Percentiles rank a stretch among this genome's conserved stretches.
Evolutionary conservation across 2,113 vertebrate genomes (phyloP).

Genomic region (Isichthys henryi): DNA sequence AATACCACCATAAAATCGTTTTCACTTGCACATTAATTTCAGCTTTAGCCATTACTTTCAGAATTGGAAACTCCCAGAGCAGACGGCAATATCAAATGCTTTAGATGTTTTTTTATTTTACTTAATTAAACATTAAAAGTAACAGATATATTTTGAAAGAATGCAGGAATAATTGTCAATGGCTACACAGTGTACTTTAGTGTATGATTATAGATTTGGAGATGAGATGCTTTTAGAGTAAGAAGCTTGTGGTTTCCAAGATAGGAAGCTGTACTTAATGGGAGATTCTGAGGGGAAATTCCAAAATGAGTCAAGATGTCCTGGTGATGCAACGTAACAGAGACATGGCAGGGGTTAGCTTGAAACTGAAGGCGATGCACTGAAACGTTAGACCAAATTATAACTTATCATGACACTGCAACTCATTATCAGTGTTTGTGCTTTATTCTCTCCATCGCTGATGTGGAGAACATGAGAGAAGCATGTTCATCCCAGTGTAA

Average conservation of each 20-base stretch:
- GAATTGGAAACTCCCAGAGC: conserved; percentile 28
- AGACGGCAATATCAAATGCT: conserved; percentile 43
- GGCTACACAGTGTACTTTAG: conserved; percentile 43
- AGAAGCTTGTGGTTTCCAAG: conserved; percentile 38
- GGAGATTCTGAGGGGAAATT: conserved; percentile 33
- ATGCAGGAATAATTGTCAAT: conserved; percentile 35
- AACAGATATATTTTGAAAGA: conserved; percentile 28
- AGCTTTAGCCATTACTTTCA: conserved; percentile 44
- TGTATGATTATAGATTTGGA: conserved; percentile 41
- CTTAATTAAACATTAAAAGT: conserved; percentile 30
- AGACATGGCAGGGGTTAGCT: neutral
- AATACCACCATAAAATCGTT: neutral
- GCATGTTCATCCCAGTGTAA: neutral
- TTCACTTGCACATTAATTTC: neutral
- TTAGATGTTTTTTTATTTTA: conserved; percentile 28
- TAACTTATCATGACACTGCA: neutral
- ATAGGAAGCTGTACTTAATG: neutral
- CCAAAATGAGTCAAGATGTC: conserved; percentile 6
- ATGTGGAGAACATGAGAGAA: neutral
- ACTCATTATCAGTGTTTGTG: neutral
- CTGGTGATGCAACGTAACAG: neutral
- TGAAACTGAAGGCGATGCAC: neutral
- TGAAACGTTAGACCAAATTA: neutral
- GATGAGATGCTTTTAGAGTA: conserved; percentile 42
- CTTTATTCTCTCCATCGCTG: neutral